These are phyloP conservation scores for Lagopus muta DNA, from an alignment of 2,113 vertebrate species.

Conservation along the genomic window DNA sequence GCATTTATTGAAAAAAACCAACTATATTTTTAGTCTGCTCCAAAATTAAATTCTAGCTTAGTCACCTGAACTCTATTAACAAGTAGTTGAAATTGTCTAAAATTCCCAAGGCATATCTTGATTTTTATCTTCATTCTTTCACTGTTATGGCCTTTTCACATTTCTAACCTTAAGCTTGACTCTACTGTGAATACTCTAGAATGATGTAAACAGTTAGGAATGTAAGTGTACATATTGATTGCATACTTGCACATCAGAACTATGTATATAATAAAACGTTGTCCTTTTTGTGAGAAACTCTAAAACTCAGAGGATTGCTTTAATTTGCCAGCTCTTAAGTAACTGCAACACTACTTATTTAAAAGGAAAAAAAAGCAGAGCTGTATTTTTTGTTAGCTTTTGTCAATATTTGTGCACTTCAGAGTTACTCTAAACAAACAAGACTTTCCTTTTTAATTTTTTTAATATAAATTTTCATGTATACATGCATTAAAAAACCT, in stretches of 20 bases:
- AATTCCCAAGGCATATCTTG: constrained; percentile 71
- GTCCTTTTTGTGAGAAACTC: constrained; percentile 82
- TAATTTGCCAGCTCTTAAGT: constrained; percentile 65
- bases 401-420: constrained; percentile 81
- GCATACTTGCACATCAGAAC: constrained; percentile 89
- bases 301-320: constrained; percentile 69
- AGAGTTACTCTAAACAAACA: constrained; percentile 78
- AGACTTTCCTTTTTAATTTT: constrained; percentile 81
- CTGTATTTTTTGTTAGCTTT: constrained; percentile 81
- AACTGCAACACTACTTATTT: constrained; percentile 74
- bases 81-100: constrained; percentile 65
- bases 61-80: constrained; percentile 65
- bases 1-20: constrained; percentile 66
- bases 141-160: constrained; percentile 79
- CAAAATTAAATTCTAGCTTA: constrained; percentile 74
- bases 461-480: constrained; percentile 81
- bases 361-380: constrained; percentile 71
- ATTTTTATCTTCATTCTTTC: constrained; percentile 65
- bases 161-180: constrained; percentile 82
- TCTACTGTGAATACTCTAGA: constrained; percentile 80
- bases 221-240: constrained; percentile 84
- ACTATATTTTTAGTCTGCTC: constrained; percentile 77
- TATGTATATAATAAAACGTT: constrained; percentile 84
- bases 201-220: constrained; percentile 82
- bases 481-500: constrained; percentile 80